A percentile compares a stretch with the other conserved stretches of the same genome.
Conservation (phyloP, 1,140 invertebrate species). For the Bemisia tabaci region DNA sequence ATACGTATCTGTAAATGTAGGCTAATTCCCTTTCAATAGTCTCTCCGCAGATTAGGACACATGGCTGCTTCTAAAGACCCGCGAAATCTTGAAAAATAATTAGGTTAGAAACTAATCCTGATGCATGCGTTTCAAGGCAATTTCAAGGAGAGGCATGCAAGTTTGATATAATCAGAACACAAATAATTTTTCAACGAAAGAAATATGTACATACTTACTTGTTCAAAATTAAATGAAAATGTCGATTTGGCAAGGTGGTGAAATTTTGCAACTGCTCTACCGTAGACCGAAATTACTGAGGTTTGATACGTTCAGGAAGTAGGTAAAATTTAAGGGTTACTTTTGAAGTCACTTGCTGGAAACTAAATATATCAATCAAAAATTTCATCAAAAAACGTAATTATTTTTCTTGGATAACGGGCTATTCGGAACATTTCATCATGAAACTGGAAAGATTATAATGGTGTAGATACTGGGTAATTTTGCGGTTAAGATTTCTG, state of each 20-base stretch:
- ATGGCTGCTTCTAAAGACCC: no score
- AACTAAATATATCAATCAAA: not conserved
- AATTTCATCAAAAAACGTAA: not conserved
- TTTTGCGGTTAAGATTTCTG: not conserved
- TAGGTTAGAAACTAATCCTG: no score
- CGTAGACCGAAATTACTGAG: not conserved
- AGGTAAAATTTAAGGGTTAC: not conserved
- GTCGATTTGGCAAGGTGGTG: not conserved
- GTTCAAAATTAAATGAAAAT: not conserved
- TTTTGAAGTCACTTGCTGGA: not conserved
- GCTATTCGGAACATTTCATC: not conserved
- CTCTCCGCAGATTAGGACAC: no score
- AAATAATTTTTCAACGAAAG: not conserved
- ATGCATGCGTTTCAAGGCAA: no score
- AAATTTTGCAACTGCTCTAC: not conserved
- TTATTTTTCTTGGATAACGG: not conserved
- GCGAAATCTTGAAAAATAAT: no score
- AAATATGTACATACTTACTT: not conserved
- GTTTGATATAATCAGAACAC: not conserved
- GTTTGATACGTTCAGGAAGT: not conserved
- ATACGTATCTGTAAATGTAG: no score
- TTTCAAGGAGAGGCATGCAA: not conserved
- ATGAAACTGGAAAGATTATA: not conserved
- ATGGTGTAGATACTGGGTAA: not conserved
- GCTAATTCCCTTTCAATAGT: no score